Evolutionary conservation across 2,888 invertebrate genomes (phyloP).

Genomic region (Plutella xylostella): DNA sequence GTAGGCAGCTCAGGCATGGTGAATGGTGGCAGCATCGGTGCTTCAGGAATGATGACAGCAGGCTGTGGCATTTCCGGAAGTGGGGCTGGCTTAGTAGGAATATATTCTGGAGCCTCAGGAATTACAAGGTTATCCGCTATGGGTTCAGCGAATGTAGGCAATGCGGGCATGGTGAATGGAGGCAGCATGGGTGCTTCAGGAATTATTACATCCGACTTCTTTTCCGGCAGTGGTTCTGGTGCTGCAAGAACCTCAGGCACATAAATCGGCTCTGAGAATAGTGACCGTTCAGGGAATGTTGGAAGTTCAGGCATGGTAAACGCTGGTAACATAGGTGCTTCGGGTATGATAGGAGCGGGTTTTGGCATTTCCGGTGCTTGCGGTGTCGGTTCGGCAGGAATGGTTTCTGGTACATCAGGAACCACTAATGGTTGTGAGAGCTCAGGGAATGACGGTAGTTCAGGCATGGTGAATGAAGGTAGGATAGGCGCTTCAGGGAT

Average conservation of each 20-base stretch:
- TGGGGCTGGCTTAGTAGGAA: constrained; percentile 12
- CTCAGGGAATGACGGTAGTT: no score
- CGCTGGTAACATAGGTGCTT: background rate
- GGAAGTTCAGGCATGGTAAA: background rate
- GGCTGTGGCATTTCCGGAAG: constrained; percentile 8
- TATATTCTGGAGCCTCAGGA: constrained; percentile 21
- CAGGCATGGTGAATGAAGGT: constrained; percentile 2
- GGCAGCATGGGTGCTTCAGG: constrained; percentile 10
- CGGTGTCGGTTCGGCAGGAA: no score
- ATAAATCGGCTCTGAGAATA: background rate
- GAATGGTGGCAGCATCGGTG: background rate
- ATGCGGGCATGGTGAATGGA: constrained; percentile 2
- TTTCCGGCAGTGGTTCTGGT: no score
- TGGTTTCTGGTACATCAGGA: no score
- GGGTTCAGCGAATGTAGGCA: constrained; percentile 9
- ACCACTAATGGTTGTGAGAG: no score
- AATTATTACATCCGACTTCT: constrained; percentile 1
- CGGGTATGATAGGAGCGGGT: no score
- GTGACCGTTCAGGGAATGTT: background rate
- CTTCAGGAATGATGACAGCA: background rate
- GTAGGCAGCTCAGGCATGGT: background rate
- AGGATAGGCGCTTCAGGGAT: constrained; percentile 8
- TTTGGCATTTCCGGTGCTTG: no score
- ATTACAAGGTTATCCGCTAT: constrained; percentile 11
- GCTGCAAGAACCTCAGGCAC: no score